phyloP scores from a whole-genome alignment of 2,888 invertebrate species.

The Leptogaster cylindrica region DNA sequence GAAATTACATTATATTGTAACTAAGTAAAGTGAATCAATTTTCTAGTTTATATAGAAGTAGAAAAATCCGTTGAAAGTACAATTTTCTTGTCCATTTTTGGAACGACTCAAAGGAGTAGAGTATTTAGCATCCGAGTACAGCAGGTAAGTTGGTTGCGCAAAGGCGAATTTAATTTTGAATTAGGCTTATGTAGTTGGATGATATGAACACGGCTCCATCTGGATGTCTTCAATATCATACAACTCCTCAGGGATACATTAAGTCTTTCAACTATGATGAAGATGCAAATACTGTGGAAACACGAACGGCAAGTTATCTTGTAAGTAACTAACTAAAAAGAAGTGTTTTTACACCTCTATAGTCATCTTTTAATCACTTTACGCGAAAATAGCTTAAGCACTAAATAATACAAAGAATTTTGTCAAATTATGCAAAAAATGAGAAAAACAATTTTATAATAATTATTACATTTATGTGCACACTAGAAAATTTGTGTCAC shows the following conservation, averaged over 20 bases:
- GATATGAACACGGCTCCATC: slow-evolving; percentile 63
- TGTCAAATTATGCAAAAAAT: neutral
- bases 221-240: slow-evolving; percentile 73
- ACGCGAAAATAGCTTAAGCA: neutral
- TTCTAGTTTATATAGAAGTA: slow-evolving; percentile 77
- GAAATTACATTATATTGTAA: neutral
- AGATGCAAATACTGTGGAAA: slow-evolving; percentile 65
- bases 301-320: slow-evolving; percentile 68
- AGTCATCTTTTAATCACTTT: no score
- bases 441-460: neutral
- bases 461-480: neutral
- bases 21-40: slow-evolving; percentile 49
- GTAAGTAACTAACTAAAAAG: slow-evolving; percentile 60
- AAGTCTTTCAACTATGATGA: slow-evolving; percentile 76
- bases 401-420: neutral
- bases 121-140: slow-evolving; percentile 71
- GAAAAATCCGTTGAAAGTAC: slow-evolving; percentile 67
- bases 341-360: neutral
- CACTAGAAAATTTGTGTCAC: no score
- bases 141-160: slow-evolving; percentile 58
- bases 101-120: slow-evolving; percentile 65
- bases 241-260: slow-evolving; percentile 66
- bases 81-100: slow-evolving; percentile 70
- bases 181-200: slow-evolving; percentile 59
- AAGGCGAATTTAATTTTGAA: neutral